Percentiles rank a stretch among this genome's conserved stretches.
Evolutionary conservation across 2,888 invertebrate genomes (phyloP).

Genomic region (Adela reaumurella): DNA sequence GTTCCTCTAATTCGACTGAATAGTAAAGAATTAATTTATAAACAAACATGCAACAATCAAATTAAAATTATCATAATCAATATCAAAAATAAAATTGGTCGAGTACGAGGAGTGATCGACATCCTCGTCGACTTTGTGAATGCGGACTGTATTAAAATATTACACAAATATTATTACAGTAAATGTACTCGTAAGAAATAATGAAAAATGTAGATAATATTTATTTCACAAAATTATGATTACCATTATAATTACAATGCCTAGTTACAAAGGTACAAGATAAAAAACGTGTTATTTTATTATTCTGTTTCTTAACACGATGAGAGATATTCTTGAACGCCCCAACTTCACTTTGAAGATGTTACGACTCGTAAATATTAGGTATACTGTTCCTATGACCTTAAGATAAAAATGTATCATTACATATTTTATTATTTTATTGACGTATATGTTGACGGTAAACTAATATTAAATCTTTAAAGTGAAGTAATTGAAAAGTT

Average conservation of each 20-base stretch:
- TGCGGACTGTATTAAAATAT: neutral
- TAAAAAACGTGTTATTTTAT: slow-evolving; percentile 43
- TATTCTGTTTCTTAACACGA: slow-evolving; percentile 36
- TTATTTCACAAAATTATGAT: slow-evolving; percentile 55
- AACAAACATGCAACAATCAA: neutral
- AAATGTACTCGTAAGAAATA: slow-evolving; percentile 54
- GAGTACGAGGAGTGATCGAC: neutral
- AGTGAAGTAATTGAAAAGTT: slow-evolving; percentile 49
- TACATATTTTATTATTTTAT: slow-evolving; percentile 36
- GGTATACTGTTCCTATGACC: slow-evolving; percentile 20
- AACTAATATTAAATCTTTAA: slow-evolving; percentile 48
- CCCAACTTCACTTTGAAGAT: slow-evolving; percentile 46
- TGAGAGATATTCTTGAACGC: slow-evolving; percentile 51
- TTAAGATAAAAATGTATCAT: slow-evolving; percentile 53
- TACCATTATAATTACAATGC: slow-evolving; percentile 51
- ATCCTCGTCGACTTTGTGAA: neutral
- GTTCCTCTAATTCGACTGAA: slow-evolving; percentile 18
- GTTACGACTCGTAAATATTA: slow-evolving; percentile 43
- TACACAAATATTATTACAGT: slow-evolving; percentile 17
- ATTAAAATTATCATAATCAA: neutral
- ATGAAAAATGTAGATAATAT: slow-evolving; percentile 47
- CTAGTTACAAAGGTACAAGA: slow-evolving; percentile 53
- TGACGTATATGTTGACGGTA: slow-evolving; percentile 30
- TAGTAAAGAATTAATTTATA: neutral
- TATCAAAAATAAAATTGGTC: neutral